A percentile compares a stretch with the other conserved stretches of the same genome.
Evolutionary conservation across 2,797 vertebrate genomes (phyloP).

Genomic region (Champsocephalus esox): DNA sequence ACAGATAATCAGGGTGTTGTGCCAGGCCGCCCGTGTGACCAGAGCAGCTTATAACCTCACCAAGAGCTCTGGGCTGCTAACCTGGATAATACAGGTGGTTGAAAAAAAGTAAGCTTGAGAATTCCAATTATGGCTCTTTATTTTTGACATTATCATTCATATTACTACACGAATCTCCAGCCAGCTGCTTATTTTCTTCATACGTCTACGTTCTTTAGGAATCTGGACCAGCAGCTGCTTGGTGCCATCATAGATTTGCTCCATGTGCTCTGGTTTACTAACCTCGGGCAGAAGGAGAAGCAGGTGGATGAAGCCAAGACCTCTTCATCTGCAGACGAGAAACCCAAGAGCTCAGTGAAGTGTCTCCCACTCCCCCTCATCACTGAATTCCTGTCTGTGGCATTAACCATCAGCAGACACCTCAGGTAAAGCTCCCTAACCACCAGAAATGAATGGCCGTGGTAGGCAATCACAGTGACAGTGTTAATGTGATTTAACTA

Average conservation of each 20-base stretch:
- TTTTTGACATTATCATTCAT: not conserved
- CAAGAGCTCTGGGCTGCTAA: conserved; percentile 89
- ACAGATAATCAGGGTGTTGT: conserved; percentile 88
- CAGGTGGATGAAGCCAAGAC: not conserved
- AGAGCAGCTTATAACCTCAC: conserved; percentile 91
- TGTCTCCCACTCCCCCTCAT: conserved; percentile 90
- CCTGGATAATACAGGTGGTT: conserved; percentile 87
- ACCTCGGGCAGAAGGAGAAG: conserved; percentile 84
- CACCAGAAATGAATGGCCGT: not conserved
- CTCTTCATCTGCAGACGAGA: conserved; percentile 33
- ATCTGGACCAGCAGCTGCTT: conserved; percentile 85
- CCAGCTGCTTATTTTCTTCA: not conserved
- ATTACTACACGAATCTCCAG: not conserved
- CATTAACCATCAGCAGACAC: conserved; percentile 79
- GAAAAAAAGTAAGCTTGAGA: conserved; percentile 85
- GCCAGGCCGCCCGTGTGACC: conserved; percentile 82
- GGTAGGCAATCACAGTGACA: not conserved
- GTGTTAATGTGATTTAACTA: not conserved
- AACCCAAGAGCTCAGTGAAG: conserved; percentile 73
- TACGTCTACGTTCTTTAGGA: conserved; percentile 70
- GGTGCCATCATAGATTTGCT: conserved; percentile 86
- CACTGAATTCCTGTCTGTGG: conserved; percentile 88
- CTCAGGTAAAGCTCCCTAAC: conserved; percentile 84
- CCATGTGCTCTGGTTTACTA: conserved; percentile 90
- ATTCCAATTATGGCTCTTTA: not conserved